phyloP scores from a whole-genome alignment of 2,113 vertebrate species.

The Pseudopipra pipra region DNA sequence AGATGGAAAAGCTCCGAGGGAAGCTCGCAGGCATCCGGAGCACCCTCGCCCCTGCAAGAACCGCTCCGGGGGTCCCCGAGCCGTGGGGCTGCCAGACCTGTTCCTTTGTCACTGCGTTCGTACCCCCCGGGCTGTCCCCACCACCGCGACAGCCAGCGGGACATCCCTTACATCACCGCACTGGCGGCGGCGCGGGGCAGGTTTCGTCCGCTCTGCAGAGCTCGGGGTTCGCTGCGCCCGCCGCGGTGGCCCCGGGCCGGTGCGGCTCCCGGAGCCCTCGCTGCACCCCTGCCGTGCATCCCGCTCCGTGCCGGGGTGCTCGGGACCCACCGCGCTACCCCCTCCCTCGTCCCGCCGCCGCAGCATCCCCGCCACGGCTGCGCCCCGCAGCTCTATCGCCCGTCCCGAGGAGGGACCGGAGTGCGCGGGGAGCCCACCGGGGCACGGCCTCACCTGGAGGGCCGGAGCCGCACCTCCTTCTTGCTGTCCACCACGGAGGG shows the following conservation, averaged over 20 bases:
- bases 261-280: background rate
- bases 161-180: rapidly evolving
- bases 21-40: background rate
- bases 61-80: background rate
- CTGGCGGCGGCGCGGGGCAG: background rate
- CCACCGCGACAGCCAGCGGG: background rate
- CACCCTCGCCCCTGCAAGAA: background rate
- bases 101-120: rapidly evolving
- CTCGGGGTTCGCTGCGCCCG: background rate
- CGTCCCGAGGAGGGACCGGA: background rate
- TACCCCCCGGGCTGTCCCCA: too few relatives aligned
- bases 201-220: background rate
- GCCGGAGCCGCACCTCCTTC: constrained; percentile 72
- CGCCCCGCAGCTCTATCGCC: background rate
- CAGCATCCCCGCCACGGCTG: background rate
- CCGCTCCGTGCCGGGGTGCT: background rate
- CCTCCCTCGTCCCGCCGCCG: background rate
- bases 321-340: background rate
- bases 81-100: background rate
- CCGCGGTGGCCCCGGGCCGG: background rate
- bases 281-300: background rate
- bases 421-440: background rate
- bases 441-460: constrained; percentile 79
- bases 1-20: background rate
- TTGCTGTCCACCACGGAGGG: constrained; percentile 85